Base-by-base conservation (phyloP, 2,888 invertebrate genomes). In the Eristalis tenax region DNA sequence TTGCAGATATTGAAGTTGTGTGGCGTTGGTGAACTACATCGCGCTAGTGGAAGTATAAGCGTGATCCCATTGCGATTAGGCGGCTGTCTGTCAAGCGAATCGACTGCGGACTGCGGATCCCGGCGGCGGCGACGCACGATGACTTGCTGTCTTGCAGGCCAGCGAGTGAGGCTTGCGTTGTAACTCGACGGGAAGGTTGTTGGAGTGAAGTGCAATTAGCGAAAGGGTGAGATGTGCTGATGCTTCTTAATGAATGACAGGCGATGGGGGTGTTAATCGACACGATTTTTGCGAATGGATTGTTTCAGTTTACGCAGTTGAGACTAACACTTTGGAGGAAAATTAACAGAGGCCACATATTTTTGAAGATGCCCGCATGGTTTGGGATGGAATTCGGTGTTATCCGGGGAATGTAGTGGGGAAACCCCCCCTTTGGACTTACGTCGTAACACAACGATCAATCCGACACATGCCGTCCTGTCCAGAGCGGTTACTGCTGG, bases 1-100 rank as follows among this genome's bases (percentile, higher is more conserved):
- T 43, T 63, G 77, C 76, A 57, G 61, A 50, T 50, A 68, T 68
- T 73, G 22, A 28, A 50, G 43, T 69, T 69, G 50, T 63, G 61
- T 50, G 18, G 18, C 50, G 18, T 1, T 10, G 50, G 18, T n/a
- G 50, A 18, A 18, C 18, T 50, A 18, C 18, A 22, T 8, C 18
- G 2, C 1, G 5, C 50, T 18, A 50, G 50, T 50, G 18, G 50
- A 50, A 18, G 50, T 18, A 50, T 50, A 18, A 18, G 50, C 50
- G 18, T 8, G 50, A 18, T 50, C 50, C 50, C 18, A n/a, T 18
- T 50, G 18, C n/a, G 50, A 50, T 50, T 50, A 50, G 50, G 8
- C 10, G 50, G 50, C 8, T 50, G 50, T 18, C 50, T 18, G 18
- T n/a, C 18, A 18, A 18, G 50, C 18, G 18, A n/a, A n/a, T 43